These are phyloP conservation scores for Pardosa pseudoannulata DNA, from an alignment of 2,888 invertebrate genomes.

Conservation along the genomic window DNA sequence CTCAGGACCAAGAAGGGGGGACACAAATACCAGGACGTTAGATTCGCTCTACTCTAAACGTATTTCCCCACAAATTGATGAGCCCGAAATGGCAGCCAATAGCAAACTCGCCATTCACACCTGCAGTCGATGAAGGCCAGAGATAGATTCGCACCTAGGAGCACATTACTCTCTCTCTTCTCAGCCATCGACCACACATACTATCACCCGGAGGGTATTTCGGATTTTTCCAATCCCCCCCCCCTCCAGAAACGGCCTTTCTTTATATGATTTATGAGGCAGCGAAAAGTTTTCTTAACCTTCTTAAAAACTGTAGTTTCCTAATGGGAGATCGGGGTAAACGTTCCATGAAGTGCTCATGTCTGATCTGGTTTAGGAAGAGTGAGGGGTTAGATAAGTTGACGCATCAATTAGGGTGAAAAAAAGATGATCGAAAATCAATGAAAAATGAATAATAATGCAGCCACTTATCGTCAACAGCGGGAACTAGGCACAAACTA, in stretches of 20 bases:
- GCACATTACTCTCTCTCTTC: not conserved
- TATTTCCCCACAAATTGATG: slow-evolving; percentile 63
- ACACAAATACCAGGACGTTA: slow-evolving; percentile 9
- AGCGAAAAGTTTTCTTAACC: slow-evolving; percentile 19
- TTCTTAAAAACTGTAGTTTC: slow-evolving; percentile 31
- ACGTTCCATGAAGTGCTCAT: slow-evolving; percentile 18
- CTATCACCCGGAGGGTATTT: slow-evolving; percentile 13
- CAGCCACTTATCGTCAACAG: not conserved
- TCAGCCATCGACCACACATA: slow-evolving; percentile 2
- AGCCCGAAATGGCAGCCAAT: slow-evolving; percentile 51
- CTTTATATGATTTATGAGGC: slow-evolving; percentile 55
- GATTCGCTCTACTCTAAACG: slow-evolving; percentile 52
- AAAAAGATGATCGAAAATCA: not conserved
- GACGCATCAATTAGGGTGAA: slow-evolving; percentile 12
- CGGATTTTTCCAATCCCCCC: not conserved
- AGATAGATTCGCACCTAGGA: slow-evolving; percentile 41
- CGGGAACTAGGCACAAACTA: not conserved
- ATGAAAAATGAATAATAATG: slow-evolving; percentile 7
- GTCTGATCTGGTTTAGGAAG: not conserved
- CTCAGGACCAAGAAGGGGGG: too few relatives aligned
- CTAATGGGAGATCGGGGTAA: slow-evolving; percentile 20
- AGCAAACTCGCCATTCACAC: slow-evolving; percentile 64
- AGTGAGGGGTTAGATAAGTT: slow-evolving; percentile 13
- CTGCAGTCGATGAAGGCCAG: slow-evolving; percentile 57
- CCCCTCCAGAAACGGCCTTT: slow-evolving; percentile 21